Base-by-base conservation (phyloP, 2,113 vertebrate species). In the Dipodomys spectabilis region DNA sequence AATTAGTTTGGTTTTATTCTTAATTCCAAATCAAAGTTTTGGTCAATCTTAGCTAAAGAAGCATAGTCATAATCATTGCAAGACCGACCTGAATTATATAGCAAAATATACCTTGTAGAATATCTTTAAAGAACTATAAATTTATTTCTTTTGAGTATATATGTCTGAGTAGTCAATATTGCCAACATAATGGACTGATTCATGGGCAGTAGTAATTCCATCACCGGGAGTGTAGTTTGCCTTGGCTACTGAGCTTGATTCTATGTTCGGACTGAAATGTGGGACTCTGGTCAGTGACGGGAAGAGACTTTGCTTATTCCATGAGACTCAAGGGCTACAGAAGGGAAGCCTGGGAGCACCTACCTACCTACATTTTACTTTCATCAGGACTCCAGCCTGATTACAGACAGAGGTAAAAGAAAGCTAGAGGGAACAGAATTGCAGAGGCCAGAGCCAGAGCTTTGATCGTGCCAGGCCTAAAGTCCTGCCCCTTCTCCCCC, bases 31-130 rank as follows among this genome's bases (percentile, higher is more conserved):
- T 73, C 22, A 80, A 92, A 88, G 65, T 6, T 23, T 85, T 86
- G 32, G 64, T 77, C 35, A 82, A 53, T 8, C 75, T 27, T 85
- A 30, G 64, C 62, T 64, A 49, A 84, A 90, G 22, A 93, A 39
- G 9, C 6, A n/a, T 49, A 60, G 11, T 92, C 35, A 69, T 53
- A 83, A 75, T 64, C 78, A 65, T 73, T 87, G 39, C 57, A 74
- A 92, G 60, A 86, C 20, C 71, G 77, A 4, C 79, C 53, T 91
- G 57, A 94, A 77, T 79, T 85, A 81, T 85, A 81, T 23, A 88
- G 49, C 13, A 91, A 94, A 91, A 84, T 77, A 18, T 80, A 84
- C 82, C 53, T 44, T 62, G 82, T 71, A 35, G 39, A 75, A 81
- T 81, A 44, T 77, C 90, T 86, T 65, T 25, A 68, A 90, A 77